Base-by-base conservation (phyloP, 2,113 vertebrate species). In the Ondatra zibethicus region DNA sequence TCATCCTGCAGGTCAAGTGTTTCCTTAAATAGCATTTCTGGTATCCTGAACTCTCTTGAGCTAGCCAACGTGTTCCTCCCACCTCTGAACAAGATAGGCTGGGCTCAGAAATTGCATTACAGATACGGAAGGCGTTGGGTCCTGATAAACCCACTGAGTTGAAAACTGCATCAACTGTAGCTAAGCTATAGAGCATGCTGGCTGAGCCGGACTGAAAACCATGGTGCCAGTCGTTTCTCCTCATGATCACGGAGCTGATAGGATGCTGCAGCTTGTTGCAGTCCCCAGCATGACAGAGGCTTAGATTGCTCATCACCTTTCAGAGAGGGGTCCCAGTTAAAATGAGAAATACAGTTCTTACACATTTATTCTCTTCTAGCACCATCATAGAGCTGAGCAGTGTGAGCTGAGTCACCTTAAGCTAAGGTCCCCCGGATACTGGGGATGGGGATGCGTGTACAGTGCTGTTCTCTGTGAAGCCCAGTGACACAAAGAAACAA, bases 351-450 rank as follows among this genome's bases (percentile, higher is more conserved):
- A 16, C 4, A 27, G 42, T 6, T 89, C 72, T 36, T 75, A 11
- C 29, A 47, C 42, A 16, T 36, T 61, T 29, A 47, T 31, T 39
- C 47, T 73, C 25, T 9, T 63, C 63, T 25, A 42, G 16, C 39
- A 27, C 39, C 7, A 23, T 72, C 7, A 16, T 63, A 25, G 36
- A 89, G 4, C 27, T 8, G 68, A 63, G 52, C 19, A 45, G 8
- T 11, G 2, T 36, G 39, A 93, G 31, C 61, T 33, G 36, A 66
- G 16, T 10, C 21, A 23, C n/a, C 17, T 29, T 50, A 58, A 45
- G 27, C 3, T n/a, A 12, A 33, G 7, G n/a, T 45, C 39, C 1
- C 21, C 8, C 36, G 7, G 29, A 31, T 25, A 0, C 6, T 23
- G 33, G 21, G 4, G 75, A 5, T 42, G 7, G 8, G 6, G 16